Conservation (phyloP, 2,797 vertebrate genomes). For the Simalia tracyae region DNA sequence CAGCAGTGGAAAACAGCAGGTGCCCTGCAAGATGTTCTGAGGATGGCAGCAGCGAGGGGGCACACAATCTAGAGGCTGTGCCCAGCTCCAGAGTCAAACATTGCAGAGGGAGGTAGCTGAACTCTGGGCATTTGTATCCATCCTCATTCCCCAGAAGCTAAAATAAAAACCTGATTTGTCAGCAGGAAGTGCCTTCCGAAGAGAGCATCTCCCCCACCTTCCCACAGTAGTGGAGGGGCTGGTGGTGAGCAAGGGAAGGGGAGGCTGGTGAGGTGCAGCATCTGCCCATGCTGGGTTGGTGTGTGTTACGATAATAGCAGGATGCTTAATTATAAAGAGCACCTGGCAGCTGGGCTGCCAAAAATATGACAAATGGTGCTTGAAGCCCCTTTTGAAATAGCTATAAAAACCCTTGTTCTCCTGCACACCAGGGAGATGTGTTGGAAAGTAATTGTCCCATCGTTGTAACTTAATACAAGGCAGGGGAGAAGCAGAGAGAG, state of each 20-base stretch:
- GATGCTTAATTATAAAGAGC: conserved; percentile 26
- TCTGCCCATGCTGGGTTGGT: background rate
- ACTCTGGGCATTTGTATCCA: background rate
- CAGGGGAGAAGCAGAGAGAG: background rate
- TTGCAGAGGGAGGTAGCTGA: background rate
- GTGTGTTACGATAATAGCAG: conserved; percentile 23
- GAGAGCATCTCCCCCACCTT: background rate
- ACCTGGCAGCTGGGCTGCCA: conserved; percentile 21
- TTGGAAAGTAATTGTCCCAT: background rate
- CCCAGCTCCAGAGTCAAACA: background rate
- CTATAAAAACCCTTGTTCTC: conserved; percentile 17
- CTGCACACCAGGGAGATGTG: background rate
- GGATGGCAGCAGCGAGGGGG: background rate
- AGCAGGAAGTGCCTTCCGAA: background rate
- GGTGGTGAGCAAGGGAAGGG: background rate
- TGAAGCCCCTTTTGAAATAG: conserved; percentile 12
- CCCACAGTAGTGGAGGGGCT: background rate
- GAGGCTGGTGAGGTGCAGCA: background rate
- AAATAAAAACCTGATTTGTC: background rate
- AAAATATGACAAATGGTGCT: conserved; percentile 19
- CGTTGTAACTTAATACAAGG: background rate
- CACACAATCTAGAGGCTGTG: background rate
- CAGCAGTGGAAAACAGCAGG: background rate
- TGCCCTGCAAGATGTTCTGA: too few species aligned
- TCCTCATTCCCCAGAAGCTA: background rate